Evolutionary conservation across 2,888 invertebrate species (phyloP).

Genomic region (Agrotis puta): DNA sequence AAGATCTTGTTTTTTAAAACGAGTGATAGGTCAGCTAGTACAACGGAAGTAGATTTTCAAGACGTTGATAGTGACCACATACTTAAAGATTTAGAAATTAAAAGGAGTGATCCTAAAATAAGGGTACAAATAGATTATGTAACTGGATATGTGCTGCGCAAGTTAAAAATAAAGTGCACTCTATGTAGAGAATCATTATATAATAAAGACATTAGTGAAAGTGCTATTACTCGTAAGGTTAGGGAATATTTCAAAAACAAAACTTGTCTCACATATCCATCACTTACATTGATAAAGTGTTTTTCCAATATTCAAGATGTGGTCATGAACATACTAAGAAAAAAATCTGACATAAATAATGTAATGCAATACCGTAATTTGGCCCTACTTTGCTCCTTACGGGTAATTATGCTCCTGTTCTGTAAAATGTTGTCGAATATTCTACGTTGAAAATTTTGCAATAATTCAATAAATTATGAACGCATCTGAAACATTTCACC

Average conservation of each 20-base stretch:
- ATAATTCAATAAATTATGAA: too few species aligned
- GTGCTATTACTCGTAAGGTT: background rate
- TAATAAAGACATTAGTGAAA: slow-evolving; percentile 3
- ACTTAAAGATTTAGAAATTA: slow-evolving; percentile 3
- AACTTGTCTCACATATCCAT: slow-evolving; percentile 15
- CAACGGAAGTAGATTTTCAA: background rate
- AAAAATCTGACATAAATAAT: background rate
- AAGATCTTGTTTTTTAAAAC: background rate
- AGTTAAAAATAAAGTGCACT: slow-evolving; percentile 15
- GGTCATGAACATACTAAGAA: background rate
- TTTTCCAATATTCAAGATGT: slow-evolving; percentile 1
- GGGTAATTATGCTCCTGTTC: too few species aligned
- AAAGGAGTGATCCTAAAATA: slow-evolving; percentile 14
- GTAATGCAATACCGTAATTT: too few species aligned
- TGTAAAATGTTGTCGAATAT: too few species aligned
- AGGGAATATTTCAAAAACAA: slow-evolving; percentile 6
- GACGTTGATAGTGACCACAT: background rate
- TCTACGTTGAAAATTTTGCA: too few species aligned
- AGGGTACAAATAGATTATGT: slow-evolving; percentile 3
- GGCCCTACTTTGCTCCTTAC: too few species aligned
- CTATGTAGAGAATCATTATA: background rate
- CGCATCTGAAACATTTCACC: too few species aligned
- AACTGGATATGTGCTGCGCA: slow-evolving; percentile 4
- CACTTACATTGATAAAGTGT: background rate
- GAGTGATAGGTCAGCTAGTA: background rate